phyloP scores from a whole-genome alignment of 2,888 invertebrate genomes.

The Malacosoma neustria region DNA sequence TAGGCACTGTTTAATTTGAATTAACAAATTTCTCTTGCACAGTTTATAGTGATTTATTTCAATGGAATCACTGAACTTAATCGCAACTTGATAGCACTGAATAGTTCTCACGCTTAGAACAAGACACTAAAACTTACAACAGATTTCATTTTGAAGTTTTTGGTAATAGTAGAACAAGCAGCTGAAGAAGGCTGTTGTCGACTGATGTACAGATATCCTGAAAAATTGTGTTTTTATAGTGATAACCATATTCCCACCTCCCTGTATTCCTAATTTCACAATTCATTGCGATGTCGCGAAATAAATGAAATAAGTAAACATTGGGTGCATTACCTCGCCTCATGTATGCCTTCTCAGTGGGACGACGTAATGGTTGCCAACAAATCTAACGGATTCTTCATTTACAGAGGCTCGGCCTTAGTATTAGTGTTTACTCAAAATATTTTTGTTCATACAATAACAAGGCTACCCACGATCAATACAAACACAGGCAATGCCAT shows the following conservation, averaged over 20 bases:
- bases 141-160: conserved; percentile 54
- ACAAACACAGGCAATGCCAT: neutral
- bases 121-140: conserved; percentile 46
- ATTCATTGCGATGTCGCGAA: conserved; percentile 59
- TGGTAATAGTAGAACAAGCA: conserved; percentile 35
- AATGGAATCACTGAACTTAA: no score
- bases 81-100: no score
- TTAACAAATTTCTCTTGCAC: no score
- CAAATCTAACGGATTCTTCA: conserved; percentile 53
- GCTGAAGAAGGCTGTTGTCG: conserved; percentile 35
- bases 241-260: conserved; percentile 49
- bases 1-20: conserved; percentile 2
- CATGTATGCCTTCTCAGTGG: conserved; percentile 51
- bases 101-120: conserved; percentile 14
- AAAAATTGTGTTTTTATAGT: conserved; percentile 62
- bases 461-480: conserved; percentile 10
- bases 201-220: conserved; percentile 55
- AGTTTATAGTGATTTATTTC: no score
- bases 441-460: conserved; percentile 19
- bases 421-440: conserved; percentile 23
- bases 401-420: conserved; percentile 45
- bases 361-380: conserved; percentile 58
- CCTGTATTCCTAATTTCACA: conserved; percentile 53
- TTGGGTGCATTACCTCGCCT: conserved; percentile 60
- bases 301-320: conserved; percentile 71